Evolutionary conservation across 2,113 vertebrate genomes (phyloP), one percentile per base, ranked within the genome.

Genomic region (Otis tarda): DNA sequence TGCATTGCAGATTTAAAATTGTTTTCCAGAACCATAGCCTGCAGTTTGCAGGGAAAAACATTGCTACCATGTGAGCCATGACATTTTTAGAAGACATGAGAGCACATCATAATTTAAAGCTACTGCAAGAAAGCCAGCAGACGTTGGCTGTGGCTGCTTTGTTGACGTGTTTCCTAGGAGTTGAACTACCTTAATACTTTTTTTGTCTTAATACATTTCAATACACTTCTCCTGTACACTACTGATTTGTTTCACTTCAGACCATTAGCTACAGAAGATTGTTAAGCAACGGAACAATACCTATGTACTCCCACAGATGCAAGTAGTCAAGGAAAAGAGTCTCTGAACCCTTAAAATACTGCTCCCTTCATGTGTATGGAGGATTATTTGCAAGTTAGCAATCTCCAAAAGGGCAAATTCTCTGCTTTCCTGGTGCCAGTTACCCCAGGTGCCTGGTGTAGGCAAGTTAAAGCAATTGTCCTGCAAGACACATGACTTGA

Each of bases 211-310:
- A 59, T 19, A 53, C 33, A 55, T 91, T 91, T 90, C 89, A 92
- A 39, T 70, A 92, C 43, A 60, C n/a, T 74, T 79, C 41, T 91
- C 33, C 50, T 53, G 43, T 10, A 39, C 35, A 18, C 23, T 43
- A 63, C 30, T 55, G 60, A 47, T 92, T 80, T 70, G 64, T 77
- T 95, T 88, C 71, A 80, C 47, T 86, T 67, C 52, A 94, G 43
- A 77, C 39, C 45, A 67, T 88, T 75, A 87, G 35, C 53, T 63
- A 67, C 60, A 86, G 23, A 69, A 85, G 28, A 68, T 56, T 92
- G 87, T 91, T 65, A 93, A 79, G 84, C 84, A 94, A 94, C 89
- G 25, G 55, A 95, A 88, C 79, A 95, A 89, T 87, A 60, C 43
- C 8, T n/a, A 10, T 24, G 60, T 64, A 24, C 60, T 78, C 76